phyloP scores from a whole-genome alignment of 2,113 vertebrate genomes.

The Maccullochella peelii region DNA sequence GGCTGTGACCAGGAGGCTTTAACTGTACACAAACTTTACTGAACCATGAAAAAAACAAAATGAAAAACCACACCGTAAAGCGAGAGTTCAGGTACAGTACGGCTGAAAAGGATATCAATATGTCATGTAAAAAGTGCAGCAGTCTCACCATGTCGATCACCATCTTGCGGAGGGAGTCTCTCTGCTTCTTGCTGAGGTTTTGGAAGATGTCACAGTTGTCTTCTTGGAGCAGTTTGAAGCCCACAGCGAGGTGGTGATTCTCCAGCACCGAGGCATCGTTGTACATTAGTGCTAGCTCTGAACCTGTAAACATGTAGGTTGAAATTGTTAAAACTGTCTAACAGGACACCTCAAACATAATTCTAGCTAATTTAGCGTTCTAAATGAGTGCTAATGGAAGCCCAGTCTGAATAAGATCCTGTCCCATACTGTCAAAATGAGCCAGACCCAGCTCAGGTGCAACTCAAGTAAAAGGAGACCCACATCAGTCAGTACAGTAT shows the following conservation, averaged over 20 bases:
- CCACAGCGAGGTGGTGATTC: constrained; percentile 94
- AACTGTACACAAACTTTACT: not conserved
- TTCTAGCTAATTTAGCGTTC: too few relatives aligned
- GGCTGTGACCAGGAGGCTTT: not conserved
- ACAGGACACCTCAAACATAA: not conserved
- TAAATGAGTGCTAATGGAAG: not conserved
- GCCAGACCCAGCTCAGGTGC: not conserved
- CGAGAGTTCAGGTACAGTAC: not conserved
- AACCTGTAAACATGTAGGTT: constrained; percentile 81
- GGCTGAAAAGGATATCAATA: not conserved
- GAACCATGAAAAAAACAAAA: not conserved
- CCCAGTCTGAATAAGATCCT: not conserved
- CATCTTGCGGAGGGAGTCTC: constrained; percentile 91
- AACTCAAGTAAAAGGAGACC: not conserved
- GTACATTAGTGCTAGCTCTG: constrained; percentile 94
- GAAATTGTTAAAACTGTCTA: not conserved
- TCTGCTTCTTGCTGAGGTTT: constrained; percentile 91
- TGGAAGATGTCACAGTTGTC: constrained; percentile 95
- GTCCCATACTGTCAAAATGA: not conserved
- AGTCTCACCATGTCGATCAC: constrained; percentile 91
- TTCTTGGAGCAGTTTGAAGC: constrained; percentile 94
- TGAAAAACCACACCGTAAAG: not conserved
- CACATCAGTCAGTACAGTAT: too few relatives aligned
- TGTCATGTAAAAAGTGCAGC: not conserved
- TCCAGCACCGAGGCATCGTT: constrained; percentile 93